These are phyloP conservation scores for Ifrita kowaldi DNA, from an alignment of 2,113 vertebrate genomes.

Conservation along the genomic window DNA sequence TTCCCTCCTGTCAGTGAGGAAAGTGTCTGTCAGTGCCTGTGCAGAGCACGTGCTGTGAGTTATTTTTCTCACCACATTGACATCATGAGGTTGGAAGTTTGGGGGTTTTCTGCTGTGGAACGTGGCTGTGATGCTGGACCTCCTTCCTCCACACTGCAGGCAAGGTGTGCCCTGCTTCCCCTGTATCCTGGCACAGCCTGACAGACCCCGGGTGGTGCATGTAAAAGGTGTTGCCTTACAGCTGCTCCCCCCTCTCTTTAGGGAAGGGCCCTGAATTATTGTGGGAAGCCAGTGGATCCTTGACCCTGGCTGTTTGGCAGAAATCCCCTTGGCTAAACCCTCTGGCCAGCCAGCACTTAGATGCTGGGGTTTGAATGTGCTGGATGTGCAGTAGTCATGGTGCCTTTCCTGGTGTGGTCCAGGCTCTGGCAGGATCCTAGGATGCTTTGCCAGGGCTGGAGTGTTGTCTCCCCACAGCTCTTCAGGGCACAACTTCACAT, in stretches of 20 bases:
- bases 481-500: neutral
- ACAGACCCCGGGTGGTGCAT: neutral
- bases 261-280: neutral
- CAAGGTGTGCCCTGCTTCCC: neutral
- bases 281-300: neutral
- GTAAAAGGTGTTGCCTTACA: neutral
- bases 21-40: neutral
- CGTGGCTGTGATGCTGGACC: accelerated
- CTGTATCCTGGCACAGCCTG: neutral
- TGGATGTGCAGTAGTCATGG: neutral
- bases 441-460: neutral
- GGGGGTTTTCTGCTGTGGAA: neutral
- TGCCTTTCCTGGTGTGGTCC: neutral
- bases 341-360: neutral
- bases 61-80: neutral
- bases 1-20: neutral
- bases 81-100: neutral
- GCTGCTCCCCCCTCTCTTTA: neutral
- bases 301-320: neutral
- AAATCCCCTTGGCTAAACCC: neutral
- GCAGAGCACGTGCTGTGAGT: neutral
- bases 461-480: neutral
- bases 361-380: neutral
- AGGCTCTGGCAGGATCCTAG: neutral
- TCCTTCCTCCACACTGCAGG: neutral